Percentiles rank a stretch among this genome's conserved stretches.
Evolutionary conservation across 2,797 vertebrate species (phyloP).

Genomic region (Scolopax rusticola): DNA sequence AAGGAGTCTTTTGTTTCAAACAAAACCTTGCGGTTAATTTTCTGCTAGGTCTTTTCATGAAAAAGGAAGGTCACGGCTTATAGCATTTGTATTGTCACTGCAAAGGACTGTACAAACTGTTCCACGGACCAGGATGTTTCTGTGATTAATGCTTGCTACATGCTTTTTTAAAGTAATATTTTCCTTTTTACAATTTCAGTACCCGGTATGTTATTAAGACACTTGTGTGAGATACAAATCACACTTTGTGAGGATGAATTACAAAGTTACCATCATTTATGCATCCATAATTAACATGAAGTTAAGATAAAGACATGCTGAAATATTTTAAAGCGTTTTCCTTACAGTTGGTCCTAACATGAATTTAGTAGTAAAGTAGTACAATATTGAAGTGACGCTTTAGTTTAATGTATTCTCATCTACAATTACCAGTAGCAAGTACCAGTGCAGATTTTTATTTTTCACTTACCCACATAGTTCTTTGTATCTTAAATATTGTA

Average conservation of each 20-base stretch:
- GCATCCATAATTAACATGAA: background rate
- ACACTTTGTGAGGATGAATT: background rate
- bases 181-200: background rate
- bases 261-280: background rate
- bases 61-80: constrained; percentile 71
- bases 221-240: background rate
- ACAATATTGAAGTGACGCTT: background rate
- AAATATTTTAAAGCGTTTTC: background rate
- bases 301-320: background rate
- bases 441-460: background rate
- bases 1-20: constrained; percentile 72
- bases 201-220: background rate
- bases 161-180: constrained; percentile 31
- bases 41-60: constrained; percentile 65
- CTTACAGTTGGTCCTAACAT: background rate
- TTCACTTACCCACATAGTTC: constrained; percentile 58
- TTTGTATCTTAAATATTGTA: constrained; percentile 67
- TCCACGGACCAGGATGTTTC: constrained; percentile 61
- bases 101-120: constrained; percentile 61
- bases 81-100: constrained; percentile 66
- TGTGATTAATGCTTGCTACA: constrained; percentile 17
- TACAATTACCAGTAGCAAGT: background rate
- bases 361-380: background rate
- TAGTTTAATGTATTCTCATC: background rate
- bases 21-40: constrained; percentile 74